Evolutionary conservation across 2,113 vertebrate genomes (phyloP), one percentile per base, ranked within the genome.

Genomic region (Maccullochella peelii): DNA sequence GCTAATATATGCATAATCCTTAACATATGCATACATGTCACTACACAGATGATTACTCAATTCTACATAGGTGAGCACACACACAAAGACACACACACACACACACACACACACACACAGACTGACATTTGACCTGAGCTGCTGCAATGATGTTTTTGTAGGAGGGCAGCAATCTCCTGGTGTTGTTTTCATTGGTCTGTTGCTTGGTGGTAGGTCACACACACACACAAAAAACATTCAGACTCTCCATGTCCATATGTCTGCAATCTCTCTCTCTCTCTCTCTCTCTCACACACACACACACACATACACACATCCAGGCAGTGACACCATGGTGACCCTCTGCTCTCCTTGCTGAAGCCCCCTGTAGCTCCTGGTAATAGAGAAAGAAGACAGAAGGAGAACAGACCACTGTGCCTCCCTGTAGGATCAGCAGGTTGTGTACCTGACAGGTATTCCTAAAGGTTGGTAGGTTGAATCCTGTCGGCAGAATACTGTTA

Each of bases 41-140:
- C 69, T 50, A 86, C 66, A 84, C 81, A 77, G 63, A 66, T 87
- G 68, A 92, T 84, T 89, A 89, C 74, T 84, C 50, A 59, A 25
- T 70, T 55, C 36, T 55, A 44, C 84, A 69, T 54, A 65, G 77
- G 77, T 65, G 44, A 62, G 67, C 50, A 79, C 50, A 58, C 42
- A 52, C 27, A 58, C 44, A 40, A 36, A 72, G 40, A 62, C 18
- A 69, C 49, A 71, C 62, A 71, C 61, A 73, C 68, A 50, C 33
- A 30, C 33, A 44, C 52, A 67, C 70, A 66, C 1, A 52, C 42
- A 52, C 21, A 62, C 25, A 52, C 1, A 38, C 3, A 38, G 6
- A 7, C 1, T 59, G 72, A 81, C 77, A 6, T 83, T n/a, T 88
- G 84, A 80, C 83, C 77, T 71, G 40, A 59, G 18, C 25, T 79